Percentiles rank a stretch among this genome's conserved stretches.
phyloP scores from a whole-genome alignment of 2,797 vertebrate genomes.

The Periparus ater region DNA sequence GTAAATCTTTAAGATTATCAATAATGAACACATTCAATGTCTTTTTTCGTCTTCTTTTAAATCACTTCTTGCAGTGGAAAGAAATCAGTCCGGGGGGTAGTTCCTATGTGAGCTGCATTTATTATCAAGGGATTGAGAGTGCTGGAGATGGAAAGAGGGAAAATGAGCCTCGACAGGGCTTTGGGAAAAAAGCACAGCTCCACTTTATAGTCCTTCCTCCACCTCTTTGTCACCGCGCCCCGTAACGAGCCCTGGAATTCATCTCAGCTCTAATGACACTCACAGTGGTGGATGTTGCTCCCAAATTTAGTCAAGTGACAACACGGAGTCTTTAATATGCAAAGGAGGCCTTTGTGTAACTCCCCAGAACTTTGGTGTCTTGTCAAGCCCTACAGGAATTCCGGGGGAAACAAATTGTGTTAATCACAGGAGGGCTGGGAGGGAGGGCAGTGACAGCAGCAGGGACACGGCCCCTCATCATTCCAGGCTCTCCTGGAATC shows the following conservation, averaged over 20 bases:
- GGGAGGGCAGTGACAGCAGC: background rate
- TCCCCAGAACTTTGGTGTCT: constrained; percentile 45
- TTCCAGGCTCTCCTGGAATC: background rate
- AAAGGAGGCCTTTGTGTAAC: constrained; percentile 47
- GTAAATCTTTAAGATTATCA: constrained; percentile 67
- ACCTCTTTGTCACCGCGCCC: constrained; percentile 23
- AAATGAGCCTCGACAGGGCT: constrained; percentile 42
- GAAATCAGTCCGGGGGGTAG: constrained; percentile 56
- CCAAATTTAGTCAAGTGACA: constrained; percentile 62
- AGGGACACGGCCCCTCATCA: background rate
- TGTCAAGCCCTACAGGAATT: constrained; percentile 24
- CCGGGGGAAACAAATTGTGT: constrained; percentile 34
- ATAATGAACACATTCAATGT: constrained; percentile 63
- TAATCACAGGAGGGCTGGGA: background rate
- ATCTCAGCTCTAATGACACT: constrained; percentile 34
- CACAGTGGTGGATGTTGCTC: constrained; percentile 19
- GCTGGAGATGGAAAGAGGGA: constrained; percentile 6
- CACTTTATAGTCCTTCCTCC: background rate
- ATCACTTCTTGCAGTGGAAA: constrained; percentile 46
- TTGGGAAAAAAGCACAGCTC: background rate
- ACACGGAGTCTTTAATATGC: constrained; percentile 45
- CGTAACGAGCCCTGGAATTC: constrained; percentile 33
- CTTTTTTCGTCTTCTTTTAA: constrained; percentile 45
- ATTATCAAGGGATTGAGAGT: constrained; percentile 52
- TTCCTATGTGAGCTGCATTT: constrained; percentile 53